Evolutionary conservation across 1,140 invertebrate genomes (phyloP).

Genomic region (Drosophila athabasca): DNA sequence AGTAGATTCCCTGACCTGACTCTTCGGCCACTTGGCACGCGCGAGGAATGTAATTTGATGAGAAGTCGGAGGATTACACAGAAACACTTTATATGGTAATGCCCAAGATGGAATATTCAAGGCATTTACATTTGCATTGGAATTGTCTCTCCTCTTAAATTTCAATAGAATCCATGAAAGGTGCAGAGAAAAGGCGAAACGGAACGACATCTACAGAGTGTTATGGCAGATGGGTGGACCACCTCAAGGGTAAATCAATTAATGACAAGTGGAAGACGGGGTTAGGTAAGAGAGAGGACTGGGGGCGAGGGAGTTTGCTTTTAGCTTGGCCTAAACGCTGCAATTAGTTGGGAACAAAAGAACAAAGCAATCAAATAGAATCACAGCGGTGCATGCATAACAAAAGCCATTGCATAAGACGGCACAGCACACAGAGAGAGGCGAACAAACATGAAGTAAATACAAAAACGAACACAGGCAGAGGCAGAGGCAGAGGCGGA

Average conservation of each 20-base stretch:
- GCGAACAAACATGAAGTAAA: conserved; percentile 41
- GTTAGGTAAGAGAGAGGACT: not conserved
- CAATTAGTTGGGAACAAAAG: conserved; percentile 48
- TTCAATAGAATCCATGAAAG: conserved; percentile 36
- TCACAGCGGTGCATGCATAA: conserved; percentile 60
- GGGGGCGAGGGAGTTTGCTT: conserved; percentile 3
- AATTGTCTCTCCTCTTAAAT: conserved; percentile 45
- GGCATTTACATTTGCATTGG: conserved; percentile 57
- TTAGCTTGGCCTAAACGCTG: conserved; percentile 48
- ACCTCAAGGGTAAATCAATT: conserved; percentile 66
- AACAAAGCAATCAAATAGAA: conserved; percentile 49
- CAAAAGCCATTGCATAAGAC: conserved; percentile 58
- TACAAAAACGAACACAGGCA: not conserved
- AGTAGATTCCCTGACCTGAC: conserved; percentile 21
- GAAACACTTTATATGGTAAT: conserved; percentile 73
- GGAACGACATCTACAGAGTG: conserved; percentile 15
- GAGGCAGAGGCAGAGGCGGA: too few relatives aligned
- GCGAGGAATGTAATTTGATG: conserved; percentile 55
- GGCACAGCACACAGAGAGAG: conserved; percentile 1
- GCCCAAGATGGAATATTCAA: conserved; percentile 34
- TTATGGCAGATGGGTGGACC: conserved; percentile 23
- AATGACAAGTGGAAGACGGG: conserved; percentile 22
- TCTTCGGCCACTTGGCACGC: conserved; percentile 53
- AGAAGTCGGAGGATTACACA: conserved; percentile 13
- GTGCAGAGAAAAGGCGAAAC: conserved; percentile 22